Evolutionary conservation across 1,140 invertebrate genomes (phyloP).

Genomic region (Drosophila willistoni): DNA sequence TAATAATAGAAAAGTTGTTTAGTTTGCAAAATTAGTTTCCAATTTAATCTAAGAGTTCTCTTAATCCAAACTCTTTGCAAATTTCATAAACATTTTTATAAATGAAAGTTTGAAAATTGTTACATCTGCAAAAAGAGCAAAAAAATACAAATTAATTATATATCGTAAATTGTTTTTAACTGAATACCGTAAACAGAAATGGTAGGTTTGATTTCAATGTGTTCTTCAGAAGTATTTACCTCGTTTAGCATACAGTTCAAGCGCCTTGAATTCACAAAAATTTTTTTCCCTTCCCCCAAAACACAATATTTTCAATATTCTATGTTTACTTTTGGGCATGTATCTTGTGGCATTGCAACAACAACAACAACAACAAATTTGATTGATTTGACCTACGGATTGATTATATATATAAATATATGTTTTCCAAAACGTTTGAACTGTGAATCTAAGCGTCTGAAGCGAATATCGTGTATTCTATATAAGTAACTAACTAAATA

Average conservation of each 20-base stretch:
- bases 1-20: no score
- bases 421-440: constrained; percentile 69
- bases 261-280: constrained; percentile 40
- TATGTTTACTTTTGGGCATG: constrained; percentile 60
- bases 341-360: constrained; percentile 56
- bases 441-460: constrained; percentile 60
- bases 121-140: neutral
- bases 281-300: constrained; percentile 13
- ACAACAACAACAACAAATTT: constrained; percentile 43
- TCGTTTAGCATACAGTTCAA: constrained; percentile 65
- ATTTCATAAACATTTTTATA: no score
- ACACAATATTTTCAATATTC: constrained; percentile 44
- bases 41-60: no score
- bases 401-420: constrained; percentile 38
- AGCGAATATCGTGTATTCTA: constrained; percentile 37
- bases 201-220: constrained; percentile 6
- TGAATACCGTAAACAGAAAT: constrained; percentile 17
- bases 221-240: constrained; percentile 1
- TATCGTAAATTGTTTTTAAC: constrained; percentile 25
- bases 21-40: no score
- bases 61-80: neutral
- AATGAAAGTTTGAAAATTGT: neutral
- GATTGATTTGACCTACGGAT: constrained; percentile 54
- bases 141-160: constrained; percentile 3
- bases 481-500: constrained; percentile 15